These are phyloP conservation scores for Mus musculus DNA, from an alignment of 2,113 vertebrate species.

Conservation along the genomic window DNA sequence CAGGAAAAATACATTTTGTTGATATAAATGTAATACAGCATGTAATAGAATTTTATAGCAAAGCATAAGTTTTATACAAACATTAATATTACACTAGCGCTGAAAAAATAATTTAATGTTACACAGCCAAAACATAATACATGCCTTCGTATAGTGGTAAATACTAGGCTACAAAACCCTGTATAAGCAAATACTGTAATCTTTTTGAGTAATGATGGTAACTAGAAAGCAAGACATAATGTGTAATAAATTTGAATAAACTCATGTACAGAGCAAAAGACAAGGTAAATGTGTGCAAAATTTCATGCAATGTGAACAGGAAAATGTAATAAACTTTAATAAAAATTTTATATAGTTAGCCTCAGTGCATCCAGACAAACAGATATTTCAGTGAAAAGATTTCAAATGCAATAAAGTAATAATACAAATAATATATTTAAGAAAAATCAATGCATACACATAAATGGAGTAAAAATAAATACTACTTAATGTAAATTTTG, in stretches of 20 bases:
- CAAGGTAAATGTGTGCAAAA: slow-evolving; percentile 73
- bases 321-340: slow-evolving; percentile 76
- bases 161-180: slow-evolving; percentile 65
- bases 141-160: slow-evolving; percentile 58
- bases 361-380: slow-evolving; percentile 43
- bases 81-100: slow-evolving; percentile 66
- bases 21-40: background rate
- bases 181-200: slow-evolving; percentile 61
- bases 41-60: slow-evolving; percentile 26
- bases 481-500: slow-evolving; percentile 13
- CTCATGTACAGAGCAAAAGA: slow-evolving; percentile 48
- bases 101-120: slow-evolving; percentile 76
- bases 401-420: slow-evolving; percentile 40
- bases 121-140: slow-evolving; percentile 58
- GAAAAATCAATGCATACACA: background rate
- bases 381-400: slow-evolving; percentile 70
- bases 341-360: slow-evolving; percentile 50
- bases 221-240: slow-evolving; percentile 63
- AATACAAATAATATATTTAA: slow-evolving; percentile 41
- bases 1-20: slow-evolving; percentile 32
- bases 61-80: slow-evolving; percentile 54
- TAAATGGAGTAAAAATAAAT: background rate
- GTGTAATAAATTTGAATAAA: slow-evolving; percentile 74
- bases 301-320: slow-evolving; percentile 42
- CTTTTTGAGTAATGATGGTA: slow-evolving; percentile 75